Evolutionary conservation across 1,140 invertebrate species (phyloP).

Genomic region (Epicauta chinensis): DNA sequence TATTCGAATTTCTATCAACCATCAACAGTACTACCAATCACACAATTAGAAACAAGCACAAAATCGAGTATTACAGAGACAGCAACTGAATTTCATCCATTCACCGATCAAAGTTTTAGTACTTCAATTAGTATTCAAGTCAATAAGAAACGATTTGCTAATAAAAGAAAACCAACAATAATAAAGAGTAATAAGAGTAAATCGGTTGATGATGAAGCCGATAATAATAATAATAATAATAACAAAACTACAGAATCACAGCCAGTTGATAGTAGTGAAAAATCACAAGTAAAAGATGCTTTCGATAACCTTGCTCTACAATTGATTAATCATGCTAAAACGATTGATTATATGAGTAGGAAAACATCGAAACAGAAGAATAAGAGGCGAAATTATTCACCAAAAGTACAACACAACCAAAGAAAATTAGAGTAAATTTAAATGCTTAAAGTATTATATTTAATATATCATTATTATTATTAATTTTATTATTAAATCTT

Average conservation of each 20-base stretch:
- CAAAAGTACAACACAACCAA: neutral
- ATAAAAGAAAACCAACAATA: conserved; percentile 5
- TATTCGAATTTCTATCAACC: conserved; percentile 34
- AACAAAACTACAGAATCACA: no score
- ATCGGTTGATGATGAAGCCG: conserved; percentile 12
- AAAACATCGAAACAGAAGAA: conserved; percentile 15
- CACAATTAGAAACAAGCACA: conserved; percentile 6
- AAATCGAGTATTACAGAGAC: neutral
- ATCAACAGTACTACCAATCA: conserved; percentile 21
- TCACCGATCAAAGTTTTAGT: conserved; percentile 40
- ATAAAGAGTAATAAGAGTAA: conserved; percentile 22
- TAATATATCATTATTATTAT: conserved; percentile 1
- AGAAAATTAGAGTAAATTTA: neutral
- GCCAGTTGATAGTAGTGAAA: conserved; percentile 8
- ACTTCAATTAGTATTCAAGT: conserved; percentile 43
- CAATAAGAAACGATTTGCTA: conserved; percentile 26
- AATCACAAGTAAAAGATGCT: conserved; percentile 18
- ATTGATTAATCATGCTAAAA: conserved; percentile 36
- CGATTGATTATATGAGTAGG: conserved; percentile 27
- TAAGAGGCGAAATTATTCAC: conserved; percentile 10
- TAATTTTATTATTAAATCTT: no score
- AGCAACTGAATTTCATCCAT: conserved; percentile 15
- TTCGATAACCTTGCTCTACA: conserved; percentile 33
- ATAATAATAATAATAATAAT: no score
- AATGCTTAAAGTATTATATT: neutral